Evolutionary conservation across 2,888 invertebrate genomes (phyloP), one percentile per base, ranked within the genome.

Genomic region (Eurois occulta): DNA sequence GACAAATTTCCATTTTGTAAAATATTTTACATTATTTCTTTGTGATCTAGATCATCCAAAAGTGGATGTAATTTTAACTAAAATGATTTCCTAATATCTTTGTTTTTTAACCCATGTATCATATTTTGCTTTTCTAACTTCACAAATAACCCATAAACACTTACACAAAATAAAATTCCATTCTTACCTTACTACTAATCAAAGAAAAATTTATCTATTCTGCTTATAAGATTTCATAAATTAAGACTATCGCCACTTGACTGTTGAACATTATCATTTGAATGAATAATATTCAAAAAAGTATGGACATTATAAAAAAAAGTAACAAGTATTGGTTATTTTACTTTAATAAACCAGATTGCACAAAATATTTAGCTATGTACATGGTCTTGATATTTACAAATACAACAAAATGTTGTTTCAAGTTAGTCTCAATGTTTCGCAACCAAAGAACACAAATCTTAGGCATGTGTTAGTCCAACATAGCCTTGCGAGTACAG

Each of bases 301-400:
- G 64, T 70, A 78, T 64, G 58, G 72, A 68, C 43, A 75, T 74
- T 75, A 81, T 69, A 75, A 76, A 84, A 77, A 72, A 80, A 75
- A 83, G 76, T 80, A 75, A 80, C 77, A 76, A 75, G 71, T 79
- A 75, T 72, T 67, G 13, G 41, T 55, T 76, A 72, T 55, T 21
- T 80, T 82, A 55, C 16, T 72, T 77, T 75, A 82, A 60, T 75
- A 82, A 60, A 77, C 80, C 88, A 88, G 62, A 88, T 88, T 88
- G 89, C 87, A 88, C 89, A 79, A 81, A 70, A 84, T 77, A 74
- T 75, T 79, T 79, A 73, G 48, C 58, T 86, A 87, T 83, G 21
- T 62, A 62, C 79, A 83, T 67, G 32, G 43, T 81, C 67, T 74
- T 73, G 52, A 75, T 85, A 88, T 84, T 85, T 88, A 88, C 79